Evolutionary conservation across 2,888 invertebrate genomes (phyloP), one percentile per base, ranked within the genome.

Genomic region (Aspidiotus destructor): DNA sequence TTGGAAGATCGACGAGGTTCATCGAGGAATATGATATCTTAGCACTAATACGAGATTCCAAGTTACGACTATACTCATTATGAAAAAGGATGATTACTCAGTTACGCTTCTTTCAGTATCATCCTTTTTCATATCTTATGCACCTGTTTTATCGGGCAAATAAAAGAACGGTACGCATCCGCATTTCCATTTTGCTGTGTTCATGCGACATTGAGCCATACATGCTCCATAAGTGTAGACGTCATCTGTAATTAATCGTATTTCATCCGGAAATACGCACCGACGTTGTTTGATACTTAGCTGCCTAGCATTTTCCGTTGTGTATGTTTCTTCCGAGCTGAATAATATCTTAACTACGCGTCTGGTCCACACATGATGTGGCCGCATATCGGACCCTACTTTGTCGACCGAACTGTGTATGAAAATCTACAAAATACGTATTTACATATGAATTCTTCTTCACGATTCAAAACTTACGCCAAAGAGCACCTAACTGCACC

Each of bases 281-380:
- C 85, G 83, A 10, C 90, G 78, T 75, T 89, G 89, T 2, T 81
- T 82, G 11, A 84, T 80, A 1, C 81, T 79, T 58, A 90, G 77
- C 73, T 88, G 88, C 0, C 84, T 80, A 0, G 88, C 87, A 74
- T 88, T 87, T 69, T 83, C 82, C 0, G 88, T 88, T 0, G 88
- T 88, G 75, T 88, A 88, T 0, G 88, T 88, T 75, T 86, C 85
- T 74, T 87, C 87, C 40, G 87, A 85, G 0, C 86, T 85, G 75
- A 89, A 85, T 0, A 82, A 81, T 0, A 86, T 81, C 73, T 81
- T 82, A 71, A 81, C 80, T 1, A 85, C 82, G 16, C 80, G 79
- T 10, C 80, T 81, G 58, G 84, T 83, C 88, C 88, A 88, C 1
- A 84, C 79, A 72, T 86, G 85, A 74, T 88, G 87, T 0, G 87